Conservation (phyloP, 2,888 invertebrate species). For the Synergus gifuensis region DNA sequence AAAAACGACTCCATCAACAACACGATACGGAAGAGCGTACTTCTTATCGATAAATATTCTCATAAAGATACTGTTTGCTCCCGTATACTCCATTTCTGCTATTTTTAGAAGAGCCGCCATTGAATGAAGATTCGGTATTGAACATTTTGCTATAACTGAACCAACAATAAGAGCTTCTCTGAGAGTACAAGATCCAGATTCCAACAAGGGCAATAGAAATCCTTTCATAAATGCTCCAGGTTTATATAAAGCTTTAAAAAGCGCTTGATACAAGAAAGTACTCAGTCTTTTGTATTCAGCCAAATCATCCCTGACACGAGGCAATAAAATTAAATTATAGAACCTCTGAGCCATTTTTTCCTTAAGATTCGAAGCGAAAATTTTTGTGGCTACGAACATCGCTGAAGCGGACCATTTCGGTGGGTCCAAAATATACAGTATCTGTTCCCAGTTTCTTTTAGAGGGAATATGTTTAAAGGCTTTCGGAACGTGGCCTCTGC, state of each 20-base stretch:
- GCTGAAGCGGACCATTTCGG: constrained; percentile 98
- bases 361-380: constrained; percentile 98
- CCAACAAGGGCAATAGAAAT: constrained; percentile 85
- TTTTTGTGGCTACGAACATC: constrained; percentile 96
- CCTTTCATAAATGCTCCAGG: constrained; percentile 99
- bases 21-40: constrained; percentile 97
- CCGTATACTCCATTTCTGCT: constrained; percentile 98
- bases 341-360: constrained; percentile 98
- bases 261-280: constrained; percentile 96
- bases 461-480: constrained; percentile 98
- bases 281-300: constrained; percentile 96
- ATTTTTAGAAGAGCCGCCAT: constrained; percentile 96
- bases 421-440: constrained; percentile 90
- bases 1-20: constrained; percentile 95
- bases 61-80: constrained; percentile 96
- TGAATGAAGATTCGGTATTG: constrained; percentile 96
- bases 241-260: constrained; percentile 95
- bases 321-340: constrained; percentile 94
- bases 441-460: constrained; percentile 96
- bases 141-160: constrained; percentile 93
- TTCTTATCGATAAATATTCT: constrained; percentile 97
- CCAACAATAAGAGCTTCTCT: constrained; percentile 97
- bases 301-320: constrained; percentile 96
- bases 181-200: constrained; percentile 95
- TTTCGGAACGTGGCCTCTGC: constrained; percentile 98